phyloP scores from a whole-genome alignment of 2,113 vertebrate species.

The Fregata magnificens region DNA sequence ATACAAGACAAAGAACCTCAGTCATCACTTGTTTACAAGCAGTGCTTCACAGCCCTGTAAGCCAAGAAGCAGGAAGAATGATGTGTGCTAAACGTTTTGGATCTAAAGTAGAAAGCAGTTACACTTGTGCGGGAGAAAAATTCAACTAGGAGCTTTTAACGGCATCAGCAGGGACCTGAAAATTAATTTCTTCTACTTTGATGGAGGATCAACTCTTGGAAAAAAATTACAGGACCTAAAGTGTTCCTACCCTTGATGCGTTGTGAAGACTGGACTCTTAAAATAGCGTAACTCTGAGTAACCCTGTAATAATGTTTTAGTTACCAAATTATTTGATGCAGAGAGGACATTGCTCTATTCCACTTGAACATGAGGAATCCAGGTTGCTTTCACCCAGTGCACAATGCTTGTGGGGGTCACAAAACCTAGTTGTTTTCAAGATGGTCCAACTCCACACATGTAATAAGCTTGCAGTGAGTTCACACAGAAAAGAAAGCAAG shows the following conservation, averaged over 20 bases:
- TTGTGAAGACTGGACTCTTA: not conserved
- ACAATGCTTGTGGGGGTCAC: not conserved
- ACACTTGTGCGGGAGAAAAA: not conserved
- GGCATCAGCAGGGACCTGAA: not conserved
- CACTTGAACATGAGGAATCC: not conserved
- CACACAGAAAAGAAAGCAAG: not conserved
- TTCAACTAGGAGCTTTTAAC: not conserved
- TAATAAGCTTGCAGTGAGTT: not conserved
- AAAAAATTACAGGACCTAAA: not conserved
- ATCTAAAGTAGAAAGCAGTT: not conserved
- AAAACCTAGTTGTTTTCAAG: not conserved
- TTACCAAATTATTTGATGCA: not conserved
- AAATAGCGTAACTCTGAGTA: not conserved
- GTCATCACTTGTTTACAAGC: not conserved
- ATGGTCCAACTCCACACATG: rapidly evolving
- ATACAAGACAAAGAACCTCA: not conserved
- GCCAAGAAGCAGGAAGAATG: not conserved
- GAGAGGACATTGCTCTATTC: not conserved
- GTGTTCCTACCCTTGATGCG: not conserved
- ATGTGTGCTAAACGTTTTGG: not conserved
- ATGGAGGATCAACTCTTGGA: not conserved
- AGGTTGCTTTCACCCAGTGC: not conserved
- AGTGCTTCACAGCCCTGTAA: not conserved
- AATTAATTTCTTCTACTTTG: not conserved
- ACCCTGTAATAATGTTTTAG: not conserved